Conservation (phyloP, 2,113 vertebrate genomes). For the Chamaetylas fuelleborni region DNA sequence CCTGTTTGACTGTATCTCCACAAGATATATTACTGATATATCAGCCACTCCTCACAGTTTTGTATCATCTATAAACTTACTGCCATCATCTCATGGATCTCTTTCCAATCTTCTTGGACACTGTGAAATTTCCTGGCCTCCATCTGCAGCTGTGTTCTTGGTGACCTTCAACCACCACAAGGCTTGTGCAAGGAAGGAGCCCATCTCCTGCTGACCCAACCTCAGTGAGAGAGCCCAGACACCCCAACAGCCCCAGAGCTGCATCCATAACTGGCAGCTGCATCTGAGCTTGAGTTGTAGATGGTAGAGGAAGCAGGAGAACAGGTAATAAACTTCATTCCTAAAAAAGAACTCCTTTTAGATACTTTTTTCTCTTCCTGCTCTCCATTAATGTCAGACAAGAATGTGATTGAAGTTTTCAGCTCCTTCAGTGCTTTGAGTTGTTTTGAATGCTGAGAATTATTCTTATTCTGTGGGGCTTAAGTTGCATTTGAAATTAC, state of each 20-base stretch:
- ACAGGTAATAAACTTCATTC: not conserved
- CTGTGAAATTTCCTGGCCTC: not conserved
- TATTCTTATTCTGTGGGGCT: not conserved
- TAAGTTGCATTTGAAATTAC: not conserved
- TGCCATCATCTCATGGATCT: not conserved
- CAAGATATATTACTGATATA: not conserved
- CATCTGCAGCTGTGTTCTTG: not conserved
- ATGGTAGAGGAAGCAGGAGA: not conserved
- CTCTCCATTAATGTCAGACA: not conserved
- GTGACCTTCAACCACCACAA: not conserved
- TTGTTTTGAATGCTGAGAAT: not conserved
- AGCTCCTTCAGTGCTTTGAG: not conserved
- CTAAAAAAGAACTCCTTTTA: not conserved
- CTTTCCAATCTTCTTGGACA: not conserved
- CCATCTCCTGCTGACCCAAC: not conserved
- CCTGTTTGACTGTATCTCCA: not conserved
- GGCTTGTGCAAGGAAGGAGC: not conserved
- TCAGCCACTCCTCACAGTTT: not conserved
- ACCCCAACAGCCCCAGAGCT: not conserved
- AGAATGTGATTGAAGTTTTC: not conserved
- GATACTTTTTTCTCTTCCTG: not conserved
- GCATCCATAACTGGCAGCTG: not conserved
- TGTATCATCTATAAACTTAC: not conserved
- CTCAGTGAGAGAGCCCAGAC: not conserved
- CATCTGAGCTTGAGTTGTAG: not conserved